A percentile compares a stretch with the other conserved stretches of the same genome.
phyloP scores from a whole-genome alignment of 2,888 invertebrate genomes.

The Caenorhabditis plicata region DNA sequence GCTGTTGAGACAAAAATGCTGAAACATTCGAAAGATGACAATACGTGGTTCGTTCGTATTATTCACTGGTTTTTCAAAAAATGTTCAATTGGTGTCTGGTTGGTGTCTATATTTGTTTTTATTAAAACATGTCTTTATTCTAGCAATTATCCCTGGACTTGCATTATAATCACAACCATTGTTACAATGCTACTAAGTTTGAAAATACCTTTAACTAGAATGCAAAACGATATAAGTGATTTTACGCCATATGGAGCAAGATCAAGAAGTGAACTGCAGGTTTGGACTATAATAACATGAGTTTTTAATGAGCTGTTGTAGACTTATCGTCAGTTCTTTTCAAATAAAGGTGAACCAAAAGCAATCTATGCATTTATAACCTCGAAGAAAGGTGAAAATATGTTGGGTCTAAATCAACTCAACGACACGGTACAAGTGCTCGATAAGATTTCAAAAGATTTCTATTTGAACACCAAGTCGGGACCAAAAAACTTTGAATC shows the following conservation, averaged over 20 bases:
- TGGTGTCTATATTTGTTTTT: not conserved
- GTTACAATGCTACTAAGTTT: conserved; percentile 31
- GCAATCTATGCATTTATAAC: conserved; percentile 58
- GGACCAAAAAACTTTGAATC: conserved; percentile 48
- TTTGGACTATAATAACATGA: no score
- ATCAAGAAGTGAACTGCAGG: conserved; percentile 53
- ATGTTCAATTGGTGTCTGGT: conserved; percentile 23
- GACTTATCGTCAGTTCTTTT: conserved; percentile 57
- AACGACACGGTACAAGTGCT: conserved; percentile 59
- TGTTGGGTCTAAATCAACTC: conserved; percentile 53
- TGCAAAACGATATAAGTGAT: conserved; percentile 62
- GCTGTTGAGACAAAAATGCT: not conserved
- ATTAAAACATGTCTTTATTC: not conserved
- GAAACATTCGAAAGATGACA: conserved; percentile 14
- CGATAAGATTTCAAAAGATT: conserved; percentile 52
- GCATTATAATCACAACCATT: conserved; percentile 36
- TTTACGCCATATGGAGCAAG: conserved; percentile 61
- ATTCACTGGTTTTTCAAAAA: conserved; percentile 36
- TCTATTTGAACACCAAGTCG: conserved; percentile 38
- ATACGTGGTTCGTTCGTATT: conserved; percentile 27
- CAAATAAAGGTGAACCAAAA: conserved; percentile 57
- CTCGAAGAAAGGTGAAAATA: conserved; percentile 52
- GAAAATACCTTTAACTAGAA: conserved; percentile 53
- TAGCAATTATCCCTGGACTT: conserved; percentile 45
- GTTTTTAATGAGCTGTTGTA: conserved; percentile 26